A percentile compares a stretch with the other conserved stretches of the same genome.
Conservation (phyloP, 1,140 invertebrate genomes). For the Caenorhabditis inopinata region DNA sequence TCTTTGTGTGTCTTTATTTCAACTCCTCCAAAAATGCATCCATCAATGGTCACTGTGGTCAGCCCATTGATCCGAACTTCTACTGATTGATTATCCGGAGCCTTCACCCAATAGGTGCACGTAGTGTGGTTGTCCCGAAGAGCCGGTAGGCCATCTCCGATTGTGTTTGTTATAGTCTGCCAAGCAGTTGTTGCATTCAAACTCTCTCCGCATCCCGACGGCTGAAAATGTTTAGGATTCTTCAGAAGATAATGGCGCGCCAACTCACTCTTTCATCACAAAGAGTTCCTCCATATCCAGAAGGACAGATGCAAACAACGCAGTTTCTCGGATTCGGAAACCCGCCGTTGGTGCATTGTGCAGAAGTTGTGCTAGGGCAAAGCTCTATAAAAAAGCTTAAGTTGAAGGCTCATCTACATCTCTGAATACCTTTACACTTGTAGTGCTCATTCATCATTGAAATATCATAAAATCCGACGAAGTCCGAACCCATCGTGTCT, state of each 20-base stretch:
- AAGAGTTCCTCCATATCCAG: slow-evolving; percentile 47
- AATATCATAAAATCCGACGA: slow-evolving; percentile 46
- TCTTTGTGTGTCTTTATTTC: slow-evolving; percentile 33
- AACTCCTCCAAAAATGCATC: slow-evolving; percentile 33
- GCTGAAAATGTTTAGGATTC: background rate
- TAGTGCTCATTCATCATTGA: slow-evolving; percentile 47
- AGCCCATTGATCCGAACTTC: background rate
- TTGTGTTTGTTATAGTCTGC: background rate
- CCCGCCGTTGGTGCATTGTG: slow-evolving; percentile 43
- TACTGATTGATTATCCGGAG: background rate
- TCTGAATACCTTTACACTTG: slow-evolving; percentile 40
- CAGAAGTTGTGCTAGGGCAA: background rate
- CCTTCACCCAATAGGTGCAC: slow-evolving; percentile 34
- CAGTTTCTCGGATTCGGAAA: slow-evolving; percentile 53
- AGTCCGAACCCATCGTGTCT: slow-evolving; percentile 47
- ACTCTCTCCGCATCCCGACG: slow-evolving; percentile 12
- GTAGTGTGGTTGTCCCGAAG: slow-evolving; percentile 1
- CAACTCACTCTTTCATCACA: slow-evolving; percentile 41
- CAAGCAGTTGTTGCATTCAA: background rate
- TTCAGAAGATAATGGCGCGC: background rate
- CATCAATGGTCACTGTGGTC: background rate
- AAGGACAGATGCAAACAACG: slow-evolving; percentile 50
- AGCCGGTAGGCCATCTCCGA: slow-evolving; percentile 10
- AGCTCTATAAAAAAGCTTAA: slow-evolving; percentile 7
- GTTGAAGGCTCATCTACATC: background rate